Conservation (phyloP, 1,140 invertebrate species). For the Antheraea pernyi region DNA sequence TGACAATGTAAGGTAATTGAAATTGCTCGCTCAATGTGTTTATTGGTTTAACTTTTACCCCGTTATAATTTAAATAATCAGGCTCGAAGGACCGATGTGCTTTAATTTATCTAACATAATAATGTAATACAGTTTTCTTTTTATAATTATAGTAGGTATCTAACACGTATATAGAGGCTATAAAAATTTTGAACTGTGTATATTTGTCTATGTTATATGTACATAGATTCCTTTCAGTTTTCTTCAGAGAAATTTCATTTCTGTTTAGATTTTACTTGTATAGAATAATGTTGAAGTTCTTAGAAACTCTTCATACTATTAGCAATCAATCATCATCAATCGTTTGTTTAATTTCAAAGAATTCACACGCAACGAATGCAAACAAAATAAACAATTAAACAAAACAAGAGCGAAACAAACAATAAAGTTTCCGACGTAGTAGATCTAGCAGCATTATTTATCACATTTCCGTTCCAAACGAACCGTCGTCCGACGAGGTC, state of each 20-base stretch:
- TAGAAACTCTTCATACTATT: no score
- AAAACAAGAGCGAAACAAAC: constrained; percentile 22
- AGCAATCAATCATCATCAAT: neutral
- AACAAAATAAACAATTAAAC: constrained; percentile 17
- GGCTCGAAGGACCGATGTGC: neutral
- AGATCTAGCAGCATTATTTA: neutral
- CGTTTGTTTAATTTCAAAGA: neutral
- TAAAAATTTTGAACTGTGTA: no score
- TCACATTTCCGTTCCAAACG: constrained; percentile 15
- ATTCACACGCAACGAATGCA: neutral
- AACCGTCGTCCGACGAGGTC: constrained; percentile 36
- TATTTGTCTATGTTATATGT: no score
- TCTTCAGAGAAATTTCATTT: no score
- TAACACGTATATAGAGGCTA: no score
- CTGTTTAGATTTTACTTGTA: no score
- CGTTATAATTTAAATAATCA: neutral
- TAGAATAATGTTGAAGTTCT: no score
- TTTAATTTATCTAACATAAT: no score
- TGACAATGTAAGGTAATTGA: constrained; percentile 1
- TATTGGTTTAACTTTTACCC: neutral
- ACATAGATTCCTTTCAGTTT: no score
- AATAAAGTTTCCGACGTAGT: constrained; percentile 11
- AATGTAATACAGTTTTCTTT: no score
- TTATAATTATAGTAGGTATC: no score
- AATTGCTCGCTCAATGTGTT: neutral